phyloP scores from a whole-genome alignment of 2,113 vertebrate genomes.

The Leptosomus discolor region DNA sequence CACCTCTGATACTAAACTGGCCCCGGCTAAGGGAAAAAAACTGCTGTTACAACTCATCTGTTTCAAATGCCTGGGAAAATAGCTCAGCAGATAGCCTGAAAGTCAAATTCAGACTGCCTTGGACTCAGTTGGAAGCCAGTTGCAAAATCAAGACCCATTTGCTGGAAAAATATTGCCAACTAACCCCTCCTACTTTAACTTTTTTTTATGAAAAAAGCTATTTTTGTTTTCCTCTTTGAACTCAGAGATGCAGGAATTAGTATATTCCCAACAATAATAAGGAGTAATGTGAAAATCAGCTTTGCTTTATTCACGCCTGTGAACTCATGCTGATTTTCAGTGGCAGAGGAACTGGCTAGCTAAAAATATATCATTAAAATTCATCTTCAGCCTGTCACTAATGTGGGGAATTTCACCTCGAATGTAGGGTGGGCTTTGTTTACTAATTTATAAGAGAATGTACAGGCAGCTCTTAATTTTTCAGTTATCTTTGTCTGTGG shows the following conservation, averaged over 20 bases:
- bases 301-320: not conserved
- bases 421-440: not conserved
- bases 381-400: not conserved
- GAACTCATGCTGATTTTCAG: not conserved
- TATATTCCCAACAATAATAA: not conserved
- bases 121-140: not conserved
- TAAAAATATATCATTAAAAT: constrained; percentile 10
- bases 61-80: constrained; percentile 45
- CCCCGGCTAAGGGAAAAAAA: constrained; percentile 5
- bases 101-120: constrained; percentile 3
- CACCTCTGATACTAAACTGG: constrained; percentile 58
- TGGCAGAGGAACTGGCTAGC: not conserved
- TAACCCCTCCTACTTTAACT: not conserved
- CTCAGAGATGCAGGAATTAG: not conserved
- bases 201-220: not conserved
- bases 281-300: not conserved
- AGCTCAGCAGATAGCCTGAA: constrained; percentile 22
- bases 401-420: not conserved
- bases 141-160: constrained; percentile 40
- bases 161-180: not conserved
- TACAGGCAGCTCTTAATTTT: not conserved
- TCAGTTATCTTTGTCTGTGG: not conserved
- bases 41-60: constrained; percentile 7
- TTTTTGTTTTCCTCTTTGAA: constrained; percentile 19
- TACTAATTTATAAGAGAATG: not conserved